Base-by-base conservation (phyloP, 2,113 vertebrate species). In the Nettapus auritus region DNA sequence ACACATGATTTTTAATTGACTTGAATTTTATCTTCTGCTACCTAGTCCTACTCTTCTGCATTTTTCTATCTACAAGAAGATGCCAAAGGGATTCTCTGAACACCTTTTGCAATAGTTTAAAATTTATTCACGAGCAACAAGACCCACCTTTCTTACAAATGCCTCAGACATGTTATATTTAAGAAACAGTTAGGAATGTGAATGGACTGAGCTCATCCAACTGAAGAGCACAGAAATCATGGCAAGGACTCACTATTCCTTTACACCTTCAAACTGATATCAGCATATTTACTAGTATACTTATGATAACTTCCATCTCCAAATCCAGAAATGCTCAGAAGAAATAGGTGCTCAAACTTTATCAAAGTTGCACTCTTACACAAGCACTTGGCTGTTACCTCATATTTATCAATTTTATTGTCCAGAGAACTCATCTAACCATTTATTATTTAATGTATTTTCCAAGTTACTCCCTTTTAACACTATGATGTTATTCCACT, bases 191-290 rank as follows among this genome's bases (percentile, higher is more conserved):
- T 87, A 63, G 42, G 76, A 77, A 52, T 46, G 71, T 48, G 71
- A 93, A 91, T 74, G 73, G 71, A 88, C 76, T 90, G 63, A 5
- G 59, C 81, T 93, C 50, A 92, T 90, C 81, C 62, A 89, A 82
- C 59, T 90, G 86, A 82, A 89, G 91, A 90, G 34, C 83, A 86
- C 0, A 76, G 88, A 89, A 92, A 87, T 70, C 53, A 79, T 59
- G 66, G 50, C 94, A 85, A 90, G 85, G 91, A 94, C 3, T 11
- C 9, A 34, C 66, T 84, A 84, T 67, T 96, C 74, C 77, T 96
- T 96, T 95, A 94, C 92, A 96, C 88, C 92, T 94, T 95, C 88
- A 75, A 74, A 92, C 82, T 6, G 13, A 96, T 96, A 92, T 92
- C 94, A 95, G 92, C 86, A 81, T 94, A 82, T 95, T 28, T 83